Evolutionary conservation across 2,113 vertebrate species (phyloP).

Genomic region (Lophura nycthemera): DNA sequence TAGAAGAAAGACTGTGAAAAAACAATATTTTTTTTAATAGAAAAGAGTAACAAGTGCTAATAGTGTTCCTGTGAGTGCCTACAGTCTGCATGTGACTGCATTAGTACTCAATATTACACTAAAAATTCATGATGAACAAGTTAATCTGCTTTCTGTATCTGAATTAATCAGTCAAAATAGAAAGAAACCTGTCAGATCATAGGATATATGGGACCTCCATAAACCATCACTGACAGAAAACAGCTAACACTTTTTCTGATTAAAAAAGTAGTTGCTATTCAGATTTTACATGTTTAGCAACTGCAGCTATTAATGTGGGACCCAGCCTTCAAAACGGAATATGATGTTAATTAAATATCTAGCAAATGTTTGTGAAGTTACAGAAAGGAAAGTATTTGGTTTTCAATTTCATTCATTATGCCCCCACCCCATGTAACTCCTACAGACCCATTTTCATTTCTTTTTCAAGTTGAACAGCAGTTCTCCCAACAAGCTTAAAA

Average conservation of each 20-base stretch:
- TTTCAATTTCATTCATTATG: slow-evolving; percentile 64
- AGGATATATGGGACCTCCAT: neutral
- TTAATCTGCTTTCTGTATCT: neutral
- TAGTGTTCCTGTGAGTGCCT: neutral
- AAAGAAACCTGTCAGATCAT: slow-evolving; percentile 31
- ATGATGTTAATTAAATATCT: slow-evolving; percentile 62
- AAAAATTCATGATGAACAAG: neutral
- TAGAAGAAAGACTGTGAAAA: neutral
- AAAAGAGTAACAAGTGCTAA: neutral
- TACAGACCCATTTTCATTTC: slow-evolving; percentile 63
- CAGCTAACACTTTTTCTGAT: slow-evolving; percentile 38
- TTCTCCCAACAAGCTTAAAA: slow-evolving; percentile 48
- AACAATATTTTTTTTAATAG: too few relatives aligned
- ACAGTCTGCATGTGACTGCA: neutral
- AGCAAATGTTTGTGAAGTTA: slow-evolving; percentile 55
- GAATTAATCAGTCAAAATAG: slow-evolving; percentile 36
- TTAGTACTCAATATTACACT: neutral
- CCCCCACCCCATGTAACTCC: slow-evolving; percentile 46
- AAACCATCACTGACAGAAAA: slow-evolving; percentile 43
- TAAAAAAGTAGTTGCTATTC: slow-evolving; percentile 46
- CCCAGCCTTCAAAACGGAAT: slow-evolving; percentile 27
- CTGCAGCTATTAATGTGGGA: slow-evolving; percentile 53
- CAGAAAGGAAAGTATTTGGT: slow-evolving; percentile 55
- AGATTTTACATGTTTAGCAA: slow-evolving; percentile 42
- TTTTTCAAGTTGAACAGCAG: slow-evolving; percentile 33